Conservation (phyloP, 2,888 invertebrate genomes). For the Polymixis flavicincta region DNA sequence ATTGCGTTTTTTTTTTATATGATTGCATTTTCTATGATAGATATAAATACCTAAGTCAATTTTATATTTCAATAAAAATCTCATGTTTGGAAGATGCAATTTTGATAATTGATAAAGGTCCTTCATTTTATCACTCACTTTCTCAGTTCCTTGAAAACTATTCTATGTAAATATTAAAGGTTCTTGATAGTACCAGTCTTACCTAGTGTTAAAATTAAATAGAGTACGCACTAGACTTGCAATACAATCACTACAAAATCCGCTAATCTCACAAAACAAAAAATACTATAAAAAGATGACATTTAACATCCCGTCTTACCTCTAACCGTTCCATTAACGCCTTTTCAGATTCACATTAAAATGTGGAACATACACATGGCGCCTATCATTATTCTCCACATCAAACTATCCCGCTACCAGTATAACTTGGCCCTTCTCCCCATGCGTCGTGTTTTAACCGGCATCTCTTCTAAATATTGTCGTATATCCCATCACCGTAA, state of each 20-base stretch:
- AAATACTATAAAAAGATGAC: conserved; percentile 46
- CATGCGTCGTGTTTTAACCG: neutral
- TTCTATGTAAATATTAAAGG: neutral
- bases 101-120: neutral
- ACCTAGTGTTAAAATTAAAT: neutral
- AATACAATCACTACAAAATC: conserved; percentile 22
- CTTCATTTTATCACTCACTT: neutral
- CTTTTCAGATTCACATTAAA: conserved; percentile 69
- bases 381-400: conserved; percentile 56
- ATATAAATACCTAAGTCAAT: too few relatives aligned
- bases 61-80: too few relatives aligned
- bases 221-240: neutral
- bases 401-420: conserved; percentile 53
- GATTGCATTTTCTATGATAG: too few relatives aligned
- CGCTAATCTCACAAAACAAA: conserved; percentile 5
- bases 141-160: neutral
- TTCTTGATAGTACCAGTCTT: neutral
- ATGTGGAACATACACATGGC: conserved; percentile 72
- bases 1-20: too few relatives aligned
- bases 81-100: too few relatives aligned
- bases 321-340: conserved; percentile 56
- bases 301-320: conserved; percentile 42
- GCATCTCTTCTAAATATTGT: conserved; percentile 44
- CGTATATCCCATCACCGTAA: conserved; percentile 5
- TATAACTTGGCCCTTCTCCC: conserved; percentile 10